A percentile compares a stretch with the other conserved stretches of the same genome.
These are phyloP conservation scores for Pygocentrus nattereri DNA, from an alignment of 2,797 vertebrate species.

Conservation along the genomic window DNA sequence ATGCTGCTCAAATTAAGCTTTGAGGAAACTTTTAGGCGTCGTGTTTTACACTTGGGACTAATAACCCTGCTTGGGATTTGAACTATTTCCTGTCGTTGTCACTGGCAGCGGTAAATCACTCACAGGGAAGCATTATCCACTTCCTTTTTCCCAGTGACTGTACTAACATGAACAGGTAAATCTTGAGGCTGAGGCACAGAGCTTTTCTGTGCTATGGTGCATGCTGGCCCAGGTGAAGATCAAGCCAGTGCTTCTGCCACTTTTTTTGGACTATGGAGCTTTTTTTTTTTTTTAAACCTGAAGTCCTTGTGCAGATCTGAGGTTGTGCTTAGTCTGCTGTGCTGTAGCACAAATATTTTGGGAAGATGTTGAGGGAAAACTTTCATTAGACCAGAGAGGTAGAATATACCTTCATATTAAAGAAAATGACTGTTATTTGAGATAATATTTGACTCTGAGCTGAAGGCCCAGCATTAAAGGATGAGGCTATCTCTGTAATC, in stretches of 20 bases:
- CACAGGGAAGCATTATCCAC: slow-evolving; percentile 60
- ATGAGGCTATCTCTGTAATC: slow-evolving; percentile 18
- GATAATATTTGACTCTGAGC: background rate
- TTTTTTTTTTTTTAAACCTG: slow-evolving; percentile 3
- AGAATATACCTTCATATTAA: background rate
- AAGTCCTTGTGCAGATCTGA: slow-evolving; percentile 3
- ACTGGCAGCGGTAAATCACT: slow-evolving; percentile 61
- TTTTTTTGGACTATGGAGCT: background rate
- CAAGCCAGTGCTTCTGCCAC: background rate
- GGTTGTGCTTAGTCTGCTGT: background rate
- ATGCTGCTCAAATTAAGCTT: background rate
- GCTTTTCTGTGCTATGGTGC: too few relatives aligned
- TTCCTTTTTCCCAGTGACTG: slow-evolving; percentile 22
- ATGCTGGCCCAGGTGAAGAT: background rate
- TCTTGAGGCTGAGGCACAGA: background rate
- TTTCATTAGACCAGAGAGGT: background rate
- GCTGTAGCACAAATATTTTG: slow-evolving; percentile 7
- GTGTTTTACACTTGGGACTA: slow-evolving; percentile 18
- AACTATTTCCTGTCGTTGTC: slow-evolving; percentile 61
- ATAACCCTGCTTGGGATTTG: slow-evolving; percentile 43
- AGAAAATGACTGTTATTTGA: slow-evolving; percentile 8
- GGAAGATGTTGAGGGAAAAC: background rate
- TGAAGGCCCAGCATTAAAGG: background rate
- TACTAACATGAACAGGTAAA: slow-evolving; percentile 32
- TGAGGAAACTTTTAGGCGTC: background rate